A percentile compares a stretch with the other conserved stretches of the same genome.
Evolutionary conservation across 2,113 vertebrate genomes (phyloP).

Genomic region (Tylochromis polylepis): DNA sequence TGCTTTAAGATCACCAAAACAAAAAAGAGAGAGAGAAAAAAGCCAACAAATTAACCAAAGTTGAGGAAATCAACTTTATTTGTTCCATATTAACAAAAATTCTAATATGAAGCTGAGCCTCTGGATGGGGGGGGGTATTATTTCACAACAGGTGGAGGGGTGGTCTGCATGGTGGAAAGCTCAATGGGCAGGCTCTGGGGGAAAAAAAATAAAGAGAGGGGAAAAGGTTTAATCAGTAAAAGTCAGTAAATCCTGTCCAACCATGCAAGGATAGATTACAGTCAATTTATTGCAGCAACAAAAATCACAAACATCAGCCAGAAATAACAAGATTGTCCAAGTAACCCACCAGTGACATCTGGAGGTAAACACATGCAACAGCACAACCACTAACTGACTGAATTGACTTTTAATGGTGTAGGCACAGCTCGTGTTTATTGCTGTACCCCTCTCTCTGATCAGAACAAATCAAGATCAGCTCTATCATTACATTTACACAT

Average conservation of each 20-base stretch:
- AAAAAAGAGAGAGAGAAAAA: background rate
- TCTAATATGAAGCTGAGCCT: constrained; percentile 38
- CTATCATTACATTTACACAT: background rate
- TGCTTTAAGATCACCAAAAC: background rate
- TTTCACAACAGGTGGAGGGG: constrained; percentile 39
- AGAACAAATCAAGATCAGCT: background rate
- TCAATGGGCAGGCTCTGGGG: constrained; percentile 69
- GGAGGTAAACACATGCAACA: background rate
- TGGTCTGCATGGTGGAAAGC: constrained; percentile 5
- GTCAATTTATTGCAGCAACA: background rate
- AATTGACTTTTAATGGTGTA: background rate
- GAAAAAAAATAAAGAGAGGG: background rate
- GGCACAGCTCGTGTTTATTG: background rate
- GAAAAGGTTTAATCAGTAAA: background rate
- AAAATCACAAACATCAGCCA: background rate
- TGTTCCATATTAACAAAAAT: constrained; percentile 68
- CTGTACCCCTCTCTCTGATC: background rate
- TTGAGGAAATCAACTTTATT: constrained; percentile 64
- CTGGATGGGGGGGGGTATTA: constrained; percentile 9
- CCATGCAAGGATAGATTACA: background rate
- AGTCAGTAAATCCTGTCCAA: background rate
- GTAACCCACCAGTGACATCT: constrained; percentile 6
- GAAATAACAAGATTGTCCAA: background rate
- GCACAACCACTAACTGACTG: background rate
- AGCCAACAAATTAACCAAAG: background rate